Percentiles rank a stretch among this genome's conserved stretches.
Conservation (phyloP, 2,888 invertebrate species). For the Zelleria hepariella region DNA sequence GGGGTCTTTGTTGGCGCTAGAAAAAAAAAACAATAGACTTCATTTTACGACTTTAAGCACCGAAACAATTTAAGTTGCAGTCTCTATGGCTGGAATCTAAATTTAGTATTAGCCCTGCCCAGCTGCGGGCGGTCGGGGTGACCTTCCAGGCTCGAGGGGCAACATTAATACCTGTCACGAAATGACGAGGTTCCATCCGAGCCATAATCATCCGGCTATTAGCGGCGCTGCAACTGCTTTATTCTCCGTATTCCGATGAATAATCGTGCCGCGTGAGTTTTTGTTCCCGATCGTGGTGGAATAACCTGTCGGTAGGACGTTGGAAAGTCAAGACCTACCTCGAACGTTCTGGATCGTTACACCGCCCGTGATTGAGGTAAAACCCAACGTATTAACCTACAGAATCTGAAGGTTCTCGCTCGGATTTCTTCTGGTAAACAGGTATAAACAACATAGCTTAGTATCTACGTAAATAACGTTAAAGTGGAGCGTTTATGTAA, state of each 20-base stretch:
- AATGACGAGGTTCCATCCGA: constrained; percentile 15
- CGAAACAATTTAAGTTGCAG: neutral
- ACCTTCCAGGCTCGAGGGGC: constrained; percentile 23
- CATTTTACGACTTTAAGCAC: neutral
- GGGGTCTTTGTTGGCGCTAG: neutral
- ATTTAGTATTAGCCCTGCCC: constrained; percentile 7
- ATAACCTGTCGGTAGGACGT: constrained; percentile 61
- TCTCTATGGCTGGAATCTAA: neutral
- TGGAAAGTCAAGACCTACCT: constrained; percentile 49
- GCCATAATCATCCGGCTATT: constrained; percentile 28
- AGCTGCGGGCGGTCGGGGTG: constrained; percentile 23
- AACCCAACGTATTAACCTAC: neutral
- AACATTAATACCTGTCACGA: constrained; percentile 32
- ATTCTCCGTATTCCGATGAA: constrained; percentile 35
- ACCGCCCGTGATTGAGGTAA: neutral
- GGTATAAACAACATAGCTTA: constrained; percentile 22
- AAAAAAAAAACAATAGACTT: neutral
- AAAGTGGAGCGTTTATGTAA: constrained; percentile 35
- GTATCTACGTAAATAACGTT: neutral
- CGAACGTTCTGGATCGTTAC: constrained; percentile 31
- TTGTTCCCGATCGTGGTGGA: constrained; percentile 48
- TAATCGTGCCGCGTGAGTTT: constrained; percentile 37
- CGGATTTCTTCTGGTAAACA: neutral
- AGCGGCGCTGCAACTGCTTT: constrained; percentile 22
- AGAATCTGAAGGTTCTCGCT: neutral